These are phyloP conservation scores for Eupleurogrammus muticus DNA, from an alignment of 2,797 vertebrate genomes.

Conservation along the genomic window DNA sequence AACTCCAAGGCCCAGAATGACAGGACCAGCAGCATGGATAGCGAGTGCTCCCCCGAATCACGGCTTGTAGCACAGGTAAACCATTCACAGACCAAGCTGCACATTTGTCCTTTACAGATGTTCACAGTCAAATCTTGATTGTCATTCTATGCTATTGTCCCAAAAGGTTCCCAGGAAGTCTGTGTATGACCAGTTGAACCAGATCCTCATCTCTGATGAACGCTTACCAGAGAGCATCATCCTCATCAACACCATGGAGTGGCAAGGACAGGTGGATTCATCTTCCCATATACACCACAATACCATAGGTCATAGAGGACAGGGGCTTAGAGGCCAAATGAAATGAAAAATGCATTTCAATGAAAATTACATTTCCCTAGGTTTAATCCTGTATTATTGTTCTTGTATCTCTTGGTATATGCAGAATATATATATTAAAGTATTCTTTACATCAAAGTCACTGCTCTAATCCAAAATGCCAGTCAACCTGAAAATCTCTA, in stretches of 20 bases:
- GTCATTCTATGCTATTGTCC: constrained; percentile 21
- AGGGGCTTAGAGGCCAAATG: neutral
- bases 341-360: no score
- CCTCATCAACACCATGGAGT: constrained; percentile 86
- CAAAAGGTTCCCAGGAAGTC: constrained; percentile 87
- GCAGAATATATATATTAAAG: no score
- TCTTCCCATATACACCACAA: constrained; percentile 3
- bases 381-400: no score
- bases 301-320: neutral
- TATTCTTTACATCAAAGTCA: no score
- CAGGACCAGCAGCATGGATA: constrained; percentile 84
- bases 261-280: constrained; percentile 86
- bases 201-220: constrained; percentile 87
- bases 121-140: neutral
- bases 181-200: constrained; percentile 88
- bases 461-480: no score
- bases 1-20: constrained; percentile 86
- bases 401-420: no score
- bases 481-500: no score
- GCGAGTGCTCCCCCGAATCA: constrained; percentile 83
- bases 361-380: no score
- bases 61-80: constrained; percentile 80
- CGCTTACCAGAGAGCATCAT: constrained; percentile 87
- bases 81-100: neutral
- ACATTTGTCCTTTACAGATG: neutral